Evolutionary conservation across 30 jellyfish, hydroid and myxozoan species (phyloP).

Genomic region (Aurelia sp.): DNA sequence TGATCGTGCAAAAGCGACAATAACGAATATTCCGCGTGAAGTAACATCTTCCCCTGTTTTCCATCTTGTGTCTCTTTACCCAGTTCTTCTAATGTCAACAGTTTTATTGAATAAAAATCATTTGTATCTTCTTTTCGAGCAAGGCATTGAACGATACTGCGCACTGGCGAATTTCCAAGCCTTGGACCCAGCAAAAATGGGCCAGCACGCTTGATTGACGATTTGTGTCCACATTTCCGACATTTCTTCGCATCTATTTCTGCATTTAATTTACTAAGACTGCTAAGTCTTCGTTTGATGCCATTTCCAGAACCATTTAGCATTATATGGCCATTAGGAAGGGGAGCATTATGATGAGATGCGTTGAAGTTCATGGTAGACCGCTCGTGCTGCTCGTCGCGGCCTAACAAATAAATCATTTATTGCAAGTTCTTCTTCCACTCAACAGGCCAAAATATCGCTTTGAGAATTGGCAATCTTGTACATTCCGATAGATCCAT

Average conservation of each 20-base stretch:
- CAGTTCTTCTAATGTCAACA: conserved; percentile 71
- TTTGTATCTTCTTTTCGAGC: conserved; percentile 94
- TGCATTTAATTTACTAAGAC: conserved; percentile 17
- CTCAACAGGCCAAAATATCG: background rate
- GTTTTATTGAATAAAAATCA: conserved; percentile 83
- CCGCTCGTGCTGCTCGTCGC: no score
- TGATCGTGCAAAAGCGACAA: conserved; percentile 88
- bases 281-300: conserved; percentile 54
- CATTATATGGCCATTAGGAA: conserved; percentile 69
- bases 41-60: conserved; percentile 92
- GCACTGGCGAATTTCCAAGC: conserved; percentile 92
- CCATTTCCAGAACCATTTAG: conserved; percentile 75
- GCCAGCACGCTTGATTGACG: conserved; percentile 91
- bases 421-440: no score
- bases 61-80: conserved; percentile 84
- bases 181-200: conserved; percentile 96
- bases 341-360: conserved; percentile 15
- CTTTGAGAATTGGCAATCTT: background rate
- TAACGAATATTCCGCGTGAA: conserved; percentile 92
- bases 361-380: conserved; percentile 23
- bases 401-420: no score
- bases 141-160: conserved; percentile 91
- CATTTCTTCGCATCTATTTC: conserved; percentile 63
- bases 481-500: conserved; percentile 18
- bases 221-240: conserved; percentile 56